Evolutionary conservation across 2,888 invertebrate genomes (phyloP).

Genomic region (Limnephilus auricula): DNA sequence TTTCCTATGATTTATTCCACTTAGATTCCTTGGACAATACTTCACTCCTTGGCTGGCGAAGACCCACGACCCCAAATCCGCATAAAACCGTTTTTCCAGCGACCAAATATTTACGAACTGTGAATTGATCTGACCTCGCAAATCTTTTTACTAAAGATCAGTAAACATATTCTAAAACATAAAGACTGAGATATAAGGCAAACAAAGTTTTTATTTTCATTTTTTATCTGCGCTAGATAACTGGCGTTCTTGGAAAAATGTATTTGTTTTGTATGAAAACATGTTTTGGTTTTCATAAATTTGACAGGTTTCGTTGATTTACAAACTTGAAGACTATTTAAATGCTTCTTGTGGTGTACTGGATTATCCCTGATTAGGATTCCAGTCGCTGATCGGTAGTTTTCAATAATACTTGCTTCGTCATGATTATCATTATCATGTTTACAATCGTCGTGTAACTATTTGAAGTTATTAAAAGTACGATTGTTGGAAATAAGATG

Average conservation of each 20-base stretch:
- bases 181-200: background rate
- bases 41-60: background rate
- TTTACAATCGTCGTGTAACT: no score
- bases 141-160: background rate
- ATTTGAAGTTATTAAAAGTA: no score
- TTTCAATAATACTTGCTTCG: no score
- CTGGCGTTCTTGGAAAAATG: background rate
- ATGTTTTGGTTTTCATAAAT: background rate
- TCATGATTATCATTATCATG: no score
- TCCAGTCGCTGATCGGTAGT: background rate
- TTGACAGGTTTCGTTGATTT: background rate
- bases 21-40: background rate
- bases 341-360: background rate
- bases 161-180: background rate
- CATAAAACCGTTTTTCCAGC: background rate
- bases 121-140: background rate
- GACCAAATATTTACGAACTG: background rate
- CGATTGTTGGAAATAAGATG: no score
- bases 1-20: background rate
- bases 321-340: background rate
- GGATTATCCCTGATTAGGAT: background rate
- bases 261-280: background rate
- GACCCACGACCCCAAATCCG: background rate
- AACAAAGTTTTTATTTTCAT: background rate
- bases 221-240: background rate